Evolutionary conservation across 2,113 vertebrate species (phyloP), one percentile per base, ranked within the genome.

Genomic region (Sinosuthora webbiana): DNA sequence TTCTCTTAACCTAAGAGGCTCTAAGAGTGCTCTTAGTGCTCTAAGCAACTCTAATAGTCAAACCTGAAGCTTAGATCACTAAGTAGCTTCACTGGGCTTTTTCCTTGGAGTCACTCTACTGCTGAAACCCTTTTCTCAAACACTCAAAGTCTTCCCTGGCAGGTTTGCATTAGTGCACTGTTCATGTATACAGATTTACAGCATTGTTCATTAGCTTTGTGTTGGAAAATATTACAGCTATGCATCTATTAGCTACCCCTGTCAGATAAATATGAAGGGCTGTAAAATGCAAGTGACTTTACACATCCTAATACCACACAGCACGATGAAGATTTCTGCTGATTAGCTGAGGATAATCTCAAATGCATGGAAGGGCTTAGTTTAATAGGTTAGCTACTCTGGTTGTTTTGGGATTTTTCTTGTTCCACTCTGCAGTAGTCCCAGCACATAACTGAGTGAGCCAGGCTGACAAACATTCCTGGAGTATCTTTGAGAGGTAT

Each of bases 271-370:
- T 59, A 80, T 42, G 52, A 84, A 84, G 59, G 50, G 52, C 60
- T 90, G 30, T 83, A 92, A 86, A 95, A 97, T 86, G 47, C 67
- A 74, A 86, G 82, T 93, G 91, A 83, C 87, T 80, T 89, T 90
- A 75, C n/a, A 83, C 53, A 69, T 83, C 63, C 55, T 94, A 95
- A 94, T 92, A 69, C 87, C 70, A 83, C 57, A 65, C 45, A 81
- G 81, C 84, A 73, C 1, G 70, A 76, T 76, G 65, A 94, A 94
- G 91, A 94, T 95, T 96, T 90, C 59, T 84, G 47, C 83, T 3
- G n/a, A 94, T 96, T 93, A 97, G 62, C 63, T 39, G 41, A 94
- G 89, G 90, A 96, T 95, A 93, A 97, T 94, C 96, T 89, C 77
- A 82, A 97, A 65, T 82, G 89, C 89, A 89, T 87, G 95, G 70